Percentiles rank a stretch among this genome's conserved stretches.
Evolutionary conservation across 2,888 invertebrate species (phyloP).

Genomic region (Drosophila falleni): DNA sequence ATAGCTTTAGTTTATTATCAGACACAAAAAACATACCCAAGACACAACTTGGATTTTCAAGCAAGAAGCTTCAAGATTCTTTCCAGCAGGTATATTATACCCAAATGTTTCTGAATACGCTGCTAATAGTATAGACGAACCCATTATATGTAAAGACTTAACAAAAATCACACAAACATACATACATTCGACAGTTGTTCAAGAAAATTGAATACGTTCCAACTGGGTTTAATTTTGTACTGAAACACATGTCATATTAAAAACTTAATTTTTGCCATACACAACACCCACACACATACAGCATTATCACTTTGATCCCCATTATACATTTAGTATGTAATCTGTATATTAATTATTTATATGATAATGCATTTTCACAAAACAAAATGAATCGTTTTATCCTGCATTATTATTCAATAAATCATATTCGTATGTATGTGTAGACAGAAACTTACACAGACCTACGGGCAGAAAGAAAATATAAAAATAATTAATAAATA

Average conservation of each 20-base stretch:
- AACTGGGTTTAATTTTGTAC: constrained; percentile 5
- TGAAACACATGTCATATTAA: constrained; percentile 8
- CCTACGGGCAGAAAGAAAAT: background rate
- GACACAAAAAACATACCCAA: background rate
- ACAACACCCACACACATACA: constrained; percentile 14
- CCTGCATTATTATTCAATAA: constrained; percentile 22
- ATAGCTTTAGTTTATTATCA: constrained; percentile 25
- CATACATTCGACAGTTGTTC: background rate
- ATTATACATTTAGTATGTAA: constrained; percentile 42
- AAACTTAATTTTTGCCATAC: constrained; percentile 36
- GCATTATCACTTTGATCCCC: constrained; percentile 39
- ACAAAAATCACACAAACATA: constrained; percentile 8
- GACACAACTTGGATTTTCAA: background rate
- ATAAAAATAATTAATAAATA: constrained; percentile 13
- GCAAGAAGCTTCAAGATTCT: background rate
- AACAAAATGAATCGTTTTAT: constrained; percentile 35
- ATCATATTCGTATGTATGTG: constrained; percentile 34
- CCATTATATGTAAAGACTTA: constrained; percentile 7
- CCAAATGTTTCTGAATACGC: background rate
- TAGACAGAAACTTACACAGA: constrained; percentile 11
- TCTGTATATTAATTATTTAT: constrained; percentile 49
- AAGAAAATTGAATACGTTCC: constrained; percentile 3
- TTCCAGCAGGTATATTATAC: background rate
- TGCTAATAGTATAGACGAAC: constrained; percentile 4
- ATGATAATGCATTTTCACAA: constrained; percentile 43